Base-by-base conservation (phyloP, 2,113 vertebrate genomes). In the Halcyon senegalensis region DNA sequence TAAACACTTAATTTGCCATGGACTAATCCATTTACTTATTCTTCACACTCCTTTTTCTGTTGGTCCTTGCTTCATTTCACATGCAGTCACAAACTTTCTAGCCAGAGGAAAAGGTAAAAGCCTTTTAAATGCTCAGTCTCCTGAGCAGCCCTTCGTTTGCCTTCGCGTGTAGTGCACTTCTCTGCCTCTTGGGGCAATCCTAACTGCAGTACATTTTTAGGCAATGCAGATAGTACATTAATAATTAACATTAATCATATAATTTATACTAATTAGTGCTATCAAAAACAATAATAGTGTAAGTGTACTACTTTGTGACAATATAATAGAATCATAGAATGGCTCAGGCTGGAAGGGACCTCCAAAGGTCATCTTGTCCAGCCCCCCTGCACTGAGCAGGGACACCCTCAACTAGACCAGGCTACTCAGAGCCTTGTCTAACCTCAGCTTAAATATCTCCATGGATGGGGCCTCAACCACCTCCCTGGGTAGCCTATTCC, bases 1-100 rank as follows among this genome's bases (percentile, higher is more conserved):
- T 79, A 95, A 94, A 88, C 64, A 67, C 79, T 53, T 86, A 89
- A 96, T 95, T 93, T 89, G 55, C 60, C 86, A 84, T 63, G 88
- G 78, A 35, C 31, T 90, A 95, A 97, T 85, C 70, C 85, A 67
- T 88, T 92, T 93, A n/a, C 37, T 74, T 59, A 63, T 66, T 95
- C 76, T 84, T 92, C 59, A 74, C 68, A 92, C 76, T 92, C 53
- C n/a, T 93, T 90, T 83, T 83, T 62, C 85, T 56, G 31, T 59
- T 2, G 0, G 48, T 92, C 39, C 24, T 92, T 82, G 27, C 59
- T 73, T 68, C 43, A 24, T 13, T 91, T 83, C 83, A 59, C 55
- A 20, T 17, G 37, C 24, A 69, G 39, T 8, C 67, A 53, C 55
- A 90, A 86, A 60, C 59, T 23, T 3, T 8, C 16, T 25, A 66